Evolutionary conservation across 2,888 invertebrate species (phyloP).

Genomic region (Megalurothrips usitatus): DNA sequence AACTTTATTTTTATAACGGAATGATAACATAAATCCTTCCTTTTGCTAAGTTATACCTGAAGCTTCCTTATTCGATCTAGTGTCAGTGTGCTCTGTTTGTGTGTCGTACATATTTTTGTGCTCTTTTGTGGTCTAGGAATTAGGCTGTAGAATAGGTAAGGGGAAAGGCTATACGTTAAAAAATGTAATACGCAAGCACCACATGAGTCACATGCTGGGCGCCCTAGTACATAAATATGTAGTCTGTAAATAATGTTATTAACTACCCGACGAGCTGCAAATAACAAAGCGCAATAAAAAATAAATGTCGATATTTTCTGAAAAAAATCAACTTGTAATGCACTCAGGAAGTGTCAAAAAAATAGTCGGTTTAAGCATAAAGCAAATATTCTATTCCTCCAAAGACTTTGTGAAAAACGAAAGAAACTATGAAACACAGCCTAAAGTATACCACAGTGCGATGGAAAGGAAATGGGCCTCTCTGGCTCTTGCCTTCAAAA

Average conservation of each 20-base stretch:
- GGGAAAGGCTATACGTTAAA: slow-evolving; percentile 29
- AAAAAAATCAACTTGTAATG: too few relatives aligned
- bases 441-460: too few relatives aligned
- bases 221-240: not conserved
- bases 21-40: too few relatives aligned
- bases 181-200: not conserved
- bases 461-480: too few relatives aligned
- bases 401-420: not conserved
- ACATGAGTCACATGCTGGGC: not conserved
- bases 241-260: not conserved
- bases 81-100: too few relatives aligned
- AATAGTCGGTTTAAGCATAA: too few relatives aligned
- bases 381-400: not conserved
- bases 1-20: too few relatives aligned
- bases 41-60: too few relatives aligned
- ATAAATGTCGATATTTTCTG: not conserved
- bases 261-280: not conserved
- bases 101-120: not conserved
- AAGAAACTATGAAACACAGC: not conserved
- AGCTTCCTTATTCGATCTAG: too few relatives aligned
- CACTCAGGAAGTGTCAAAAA: too few relatives aligned
- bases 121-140: not conserved
- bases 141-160: slow-evolving; percentile 12
- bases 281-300: not conserved
- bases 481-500: too few relatives aligned